phyloP scores from a whole-genome alignment of 2,113 vertebrate genomes.

The Corapipo altera region DNA sequence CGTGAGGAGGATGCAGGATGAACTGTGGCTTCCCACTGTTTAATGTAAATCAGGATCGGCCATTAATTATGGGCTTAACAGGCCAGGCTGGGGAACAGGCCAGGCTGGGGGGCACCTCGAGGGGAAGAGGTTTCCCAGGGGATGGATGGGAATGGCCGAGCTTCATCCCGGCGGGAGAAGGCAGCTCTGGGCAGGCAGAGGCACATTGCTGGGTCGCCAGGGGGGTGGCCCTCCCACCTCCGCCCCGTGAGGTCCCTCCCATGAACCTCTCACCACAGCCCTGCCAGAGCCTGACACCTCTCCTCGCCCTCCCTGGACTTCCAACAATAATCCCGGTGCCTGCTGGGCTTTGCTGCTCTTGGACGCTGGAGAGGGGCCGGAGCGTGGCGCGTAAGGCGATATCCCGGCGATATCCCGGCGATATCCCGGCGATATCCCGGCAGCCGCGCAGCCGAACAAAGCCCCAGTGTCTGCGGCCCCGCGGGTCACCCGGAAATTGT shows the following conservation, averaged over 20 bases:
- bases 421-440: not conserved
- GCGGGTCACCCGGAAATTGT: constrained; percentile 33
- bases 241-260: not conserved
- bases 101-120: not conserved
- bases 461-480: constrained; percentile 18
- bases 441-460: constrained; percentile 45
- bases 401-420: not conserved
- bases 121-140: not conserved
- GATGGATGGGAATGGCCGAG: not conserved
- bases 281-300: not conserved
- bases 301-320: not conserved
- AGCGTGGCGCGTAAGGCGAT: constrained; percentile 43
- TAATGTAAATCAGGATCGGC: not conserved
- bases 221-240: not conserved
- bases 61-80: not conserved
- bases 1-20: fast-evolving
- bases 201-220: not conserved
- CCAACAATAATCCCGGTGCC: not conserved
- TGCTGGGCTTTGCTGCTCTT: constrained; percentile 57
- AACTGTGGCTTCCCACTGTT: not conserved
- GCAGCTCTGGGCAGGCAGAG: not conserved
- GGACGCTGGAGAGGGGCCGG: constrained; percentile 12
- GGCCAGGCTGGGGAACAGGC: not conserved
- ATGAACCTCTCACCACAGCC: fast-evolving
- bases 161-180: not conserved